phyloP scores from a whole-genome alignment of 2,888 invertebrate genomes.

The Noctua janthina region DNA sequence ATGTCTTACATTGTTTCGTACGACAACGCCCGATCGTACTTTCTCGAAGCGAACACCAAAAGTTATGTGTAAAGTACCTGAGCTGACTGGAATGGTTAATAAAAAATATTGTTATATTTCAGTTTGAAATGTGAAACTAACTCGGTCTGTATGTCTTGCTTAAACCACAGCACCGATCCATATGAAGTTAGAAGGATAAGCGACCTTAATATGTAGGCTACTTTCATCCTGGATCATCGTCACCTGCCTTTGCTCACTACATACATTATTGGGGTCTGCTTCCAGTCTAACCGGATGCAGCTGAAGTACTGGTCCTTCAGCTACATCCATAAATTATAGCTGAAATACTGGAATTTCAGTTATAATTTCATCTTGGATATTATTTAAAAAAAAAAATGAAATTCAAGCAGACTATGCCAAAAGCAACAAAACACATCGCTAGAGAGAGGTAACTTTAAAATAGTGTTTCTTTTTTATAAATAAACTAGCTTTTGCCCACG shows the following conservation, averaged over 20 bases:
- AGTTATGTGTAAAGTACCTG: neutral
- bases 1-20: conserved; percentile 41
- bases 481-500: no score
- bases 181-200: neutral
- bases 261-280: neutral
- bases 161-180: neutral
- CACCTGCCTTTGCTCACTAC: neutral
- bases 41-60: conserved; percentile 16
- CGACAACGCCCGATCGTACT: neutral
- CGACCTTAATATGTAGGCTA: neutral
- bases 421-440: no score
- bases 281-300: no score
- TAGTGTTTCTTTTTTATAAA: neutral
- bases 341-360: neutral
- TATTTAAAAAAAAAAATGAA: neutral
- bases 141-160: neutral
- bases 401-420: no score
- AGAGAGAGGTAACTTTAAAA: neutral
- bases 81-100: neutral
- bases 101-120: neutral
- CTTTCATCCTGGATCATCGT: neutral
- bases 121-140: neutral
- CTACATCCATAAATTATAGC: no score
- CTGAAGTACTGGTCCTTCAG: no score
- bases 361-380: no score